Base-by-base conservation (phyloP, 2,797 vertebrate genomes). In the Scleropages formosus region DNA sequence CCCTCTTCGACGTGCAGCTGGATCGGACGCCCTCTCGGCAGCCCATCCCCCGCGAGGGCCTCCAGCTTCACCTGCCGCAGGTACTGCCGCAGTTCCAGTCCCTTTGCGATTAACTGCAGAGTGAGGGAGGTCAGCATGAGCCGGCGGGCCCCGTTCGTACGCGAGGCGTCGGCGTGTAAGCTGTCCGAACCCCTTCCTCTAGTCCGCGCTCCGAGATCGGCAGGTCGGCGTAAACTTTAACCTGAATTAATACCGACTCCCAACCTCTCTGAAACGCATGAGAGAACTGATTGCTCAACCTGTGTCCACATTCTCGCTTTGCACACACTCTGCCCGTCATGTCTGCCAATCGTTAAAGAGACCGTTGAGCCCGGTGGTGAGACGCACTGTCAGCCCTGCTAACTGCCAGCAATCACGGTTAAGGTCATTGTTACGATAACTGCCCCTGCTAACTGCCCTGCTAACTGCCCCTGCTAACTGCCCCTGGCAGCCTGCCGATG, bases 31-130 rank as follows among this genome's bases (percentile, higher is more conserved):
- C 95, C 0, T 98, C 95, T 0, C 91, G 85, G 18, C 95, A 96
- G 80, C 96, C 96, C 7, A 93, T 96, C 79, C 96, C 93, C 64
- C 93, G 95, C 0, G 95, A 96, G 73, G 96, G 96, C 22, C 93
- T 96, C 39, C 95, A 98, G 85, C 86, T 97, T 4, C 95, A 98
- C 82, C 82, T 95, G 78, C 96, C 96, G 0, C 96, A 98, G 95
- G 96, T 98, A 87, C 93, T 4, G 16, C 60, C 67, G 46, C 12
- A 58, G 12, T 26, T 46, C 44, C 16, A 44, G 13, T 6, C 15
- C 15, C 27, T 18, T 56, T 56, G 15, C 53, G 12, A 53, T 56
- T 56, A 56, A 56, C 12, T 56, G 11, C 53, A 56, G 53, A 56
- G 31, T 74, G 66, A 79, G 69, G 4, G 18, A 60, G 11, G 53